Percentiles rank a stretch among this genome's conserved stretches.
phyloP scores from a whole-genome alignment of 2,888 invertebrate genomes.

The Leuctra nigra region DNA sequence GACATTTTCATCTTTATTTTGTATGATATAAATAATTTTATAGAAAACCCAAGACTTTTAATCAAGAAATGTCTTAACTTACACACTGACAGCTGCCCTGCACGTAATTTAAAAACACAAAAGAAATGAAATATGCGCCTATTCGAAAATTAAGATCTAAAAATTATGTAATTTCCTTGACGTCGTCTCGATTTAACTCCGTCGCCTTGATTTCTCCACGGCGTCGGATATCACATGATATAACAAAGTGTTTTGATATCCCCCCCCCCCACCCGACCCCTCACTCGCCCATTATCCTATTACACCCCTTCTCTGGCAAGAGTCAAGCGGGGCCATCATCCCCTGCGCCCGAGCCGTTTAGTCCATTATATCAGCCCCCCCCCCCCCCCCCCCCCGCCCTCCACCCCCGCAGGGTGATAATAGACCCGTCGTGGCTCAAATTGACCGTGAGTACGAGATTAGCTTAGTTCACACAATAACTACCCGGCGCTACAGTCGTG shows the following conservation, averaged over 20 bases:
- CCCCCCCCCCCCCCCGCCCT: slow-evolving; percentile 45
- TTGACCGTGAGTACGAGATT: slow-evolving; percentile 37
- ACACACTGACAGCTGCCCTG: too few relatives aligned
- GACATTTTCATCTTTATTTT: too few relatives aligned
- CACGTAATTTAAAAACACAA: too few relatives aligned
- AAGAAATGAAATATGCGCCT: too few relatives aligned
- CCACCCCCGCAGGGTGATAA: slow-evolving; percentile 40
- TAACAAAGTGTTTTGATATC: slow-evolving; percentile 21
- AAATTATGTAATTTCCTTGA: too few relatives aligned
- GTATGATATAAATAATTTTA: too few relatives aligned
- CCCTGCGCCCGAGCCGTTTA: slow-evolving; percentile 25
- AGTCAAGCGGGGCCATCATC: slow-evolving; percentile 4
- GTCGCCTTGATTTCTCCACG: slow-evolving; percentile 3
- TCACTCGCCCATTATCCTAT: slow-evolving; percentile 25
- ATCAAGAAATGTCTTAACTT: too few relatives aligned
- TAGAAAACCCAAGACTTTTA: too few relatives aligned
- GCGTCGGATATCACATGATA: slow-evolving; percentile 11
- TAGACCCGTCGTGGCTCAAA: slow-evolving; percentile 39
- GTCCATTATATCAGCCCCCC: slow-evolving; percentile 36
- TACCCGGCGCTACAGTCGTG: slow-evolving; percentile 12
- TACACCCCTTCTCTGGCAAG: slow-evolving; percentile 13
- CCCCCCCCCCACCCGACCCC: slow-evolving; percentile 20
- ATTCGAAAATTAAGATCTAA: too few relatives aligned
- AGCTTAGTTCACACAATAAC: slow-evolving; percentile 25
- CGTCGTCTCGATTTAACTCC: too few relatives aligned